Base-by-base conservation (phyloP, 2,888 invertebrate species). In the Germaria angustata region DNA sequence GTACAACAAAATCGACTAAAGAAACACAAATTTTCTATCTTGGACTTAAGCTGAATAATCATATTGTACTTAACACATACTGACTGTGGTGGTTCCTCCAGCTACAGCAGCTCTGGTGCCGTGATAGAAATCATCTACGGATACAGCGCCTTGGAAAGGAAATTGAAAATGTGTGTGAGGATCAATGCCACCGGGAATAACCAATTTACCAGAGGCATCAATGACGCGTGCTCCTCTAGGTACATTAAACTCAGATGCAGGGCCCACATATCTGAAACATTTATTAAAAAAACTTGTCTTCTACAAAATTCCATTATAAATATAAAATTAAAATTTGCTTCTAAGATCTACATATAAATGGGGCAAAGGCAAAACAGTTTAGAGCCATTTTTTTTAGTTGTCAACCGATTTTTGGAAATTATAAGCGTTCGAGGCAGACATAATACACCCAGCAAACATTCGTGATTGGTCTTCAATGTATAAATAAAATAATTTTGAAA, bases 51-150 rank as follows among this genome's bases (percentile, higher is more conserved):
- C 1, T 0, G 3, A 39, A 34, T 2, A 9, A 15, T 2, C 32
- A 32, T 2, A 53, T 24, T 13, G 24, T 2, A 24, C 20, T 28
- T 28, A 24, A 34, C 34, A 92, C 95, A 93, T 91, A 96, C 96
- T 96, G 87, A 99, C 95, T 94, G 97, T 99, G 8, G 99, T 99
- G 53, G 99, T 99, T 66, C 99, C 99, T 36, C 99, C 99, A 80
- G 99, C 98, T 2, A 99, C 93, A 0, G 99, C 99, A 1, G 99
- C 99, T 89, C 95, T 96, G 46, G 99, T 99, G 69, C 99, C 99
- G 90, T 95, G 95, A 91, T 99, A 99, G 92, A 99, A 99, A 92
- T 99, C 99, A 92, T 99, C 99, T 7, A 95, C 95, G 4, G 97
- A 93, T 87, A 93, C 94, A 1, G 96, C 95, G 7, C 97, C 98